These are phyloP conservation scores for Scrobipalpa costella DNA, from an alignment of 2,888 invertebrate genomes.

Conservation along the genomic window DNA sequence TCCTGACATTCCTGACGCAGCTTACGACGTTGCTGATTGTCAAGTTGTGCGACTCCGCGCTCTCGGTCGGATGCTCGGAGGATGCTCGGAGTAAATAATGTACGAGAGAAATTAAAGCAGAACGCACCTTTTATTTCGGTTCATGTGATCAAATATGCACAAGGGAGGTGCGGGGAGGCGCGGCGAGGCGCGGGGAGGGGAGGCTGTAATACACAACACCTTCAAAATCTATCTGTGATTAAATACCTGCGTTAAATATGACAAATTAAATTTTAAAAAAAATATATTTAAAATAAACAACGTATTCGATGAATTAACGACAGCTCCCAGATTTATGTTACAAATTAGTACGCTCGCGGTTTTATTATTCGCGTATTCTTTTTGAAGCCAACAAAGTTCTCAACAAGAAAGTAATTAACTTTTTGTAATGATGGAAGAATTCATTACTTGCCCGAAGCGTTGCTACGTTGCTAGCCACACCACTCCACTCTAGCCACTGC, in stretches of 20 bases:
- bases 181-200: not conserved
- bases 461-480: not conserved
- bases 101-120: conserved; percentile 12
- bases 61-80: not conserved
- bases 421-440: not conserved
- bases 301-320: not conserved
- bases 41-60: not conserved
- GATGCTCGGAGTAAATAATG: conserved; percentile 8
- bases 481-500: too few species aligned
- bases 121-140: conserved; percentile 12
- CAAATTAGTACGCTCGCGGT: not conserved
- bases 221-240: not conserved
- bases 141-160: conserved; percentile 15
- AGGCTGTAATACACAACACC: not conserved
- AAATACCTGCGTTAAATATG: not conserved
- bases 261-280: too few species aligned
- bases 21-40: not conserved
- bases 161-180: not conserved
- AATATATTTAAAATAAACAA: too few species aligned
- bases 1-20: too few species aligned
- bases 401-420: conserved; percentile 2
- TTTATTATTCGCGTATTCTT: not conserved
- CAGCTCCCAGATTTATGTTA: not conserved
- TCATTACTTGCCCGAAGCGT: not conserved
- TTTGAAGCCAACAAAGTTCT: conserved; percentile 6